Conservation (phyloP, 2,888 invertebrate genomes). For the Crepidodera aurea region DNA sequence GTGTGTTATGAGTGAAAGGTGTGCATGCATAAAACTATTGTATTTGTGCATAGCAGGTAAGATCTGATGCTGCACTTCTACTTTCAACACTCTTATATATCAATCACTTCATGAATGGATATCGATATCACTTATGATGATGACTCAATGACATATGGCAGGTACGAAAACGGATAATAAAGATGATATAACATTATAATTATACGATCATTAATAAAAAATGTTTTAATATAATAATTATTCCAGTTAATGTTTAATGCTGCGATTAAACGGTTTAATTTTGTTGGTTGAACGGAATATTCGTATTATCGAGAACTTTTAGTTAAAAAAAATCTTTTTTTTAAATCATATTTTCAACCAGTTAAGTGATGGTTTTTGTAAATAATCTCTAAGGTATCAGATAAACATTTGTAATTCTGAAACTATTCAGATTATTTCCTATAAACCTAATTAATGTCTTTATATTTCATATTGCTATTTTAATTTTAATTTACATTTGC, state of each 20-base stretch:
- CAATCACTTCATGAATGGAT: constrained; percentile 59
- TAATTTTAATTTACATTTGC: no score
- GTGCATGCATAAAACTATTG: constrained; percentile 41
- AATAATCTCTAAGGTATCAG: no score
- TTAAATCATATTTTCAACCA: no score
- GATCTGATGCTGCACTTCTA: constrained; percentile 36
- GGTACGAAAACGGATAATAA: constrained; percentile 5
- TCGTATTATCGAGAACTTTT: no score
- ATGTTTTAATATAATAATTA: no score
- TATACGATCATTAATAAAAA: neutral
- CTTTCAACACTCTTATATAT: constrained; percentile 59
- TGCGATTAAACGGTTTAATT: no score
- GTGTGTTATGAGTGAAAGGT: constrained; percentile 38
- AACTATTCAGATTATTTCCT: neutral
- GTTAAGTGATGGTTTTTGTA: no score
- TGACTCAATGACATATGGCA: constrained; percentile 48
- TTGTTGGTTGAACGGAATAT: no score
- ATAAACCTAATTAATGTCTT: neutral
- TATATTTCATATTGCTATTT: neutral
- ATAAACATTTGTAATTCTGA: no score
- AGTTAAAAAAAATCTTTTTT: no score
- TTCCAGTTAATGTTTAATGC: no score
- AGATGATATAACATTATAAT: neutral
- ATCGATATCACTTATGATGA: constrained; percentile 55
- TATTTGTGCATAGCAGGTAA: constrained; percentile 42